Percentiles rank a stretch among this genome's conserved stretches.
phyloP scores from a whole-genome alignment of 2,888 invertebrate species.

The Clitarchus hookeri region DNA sequence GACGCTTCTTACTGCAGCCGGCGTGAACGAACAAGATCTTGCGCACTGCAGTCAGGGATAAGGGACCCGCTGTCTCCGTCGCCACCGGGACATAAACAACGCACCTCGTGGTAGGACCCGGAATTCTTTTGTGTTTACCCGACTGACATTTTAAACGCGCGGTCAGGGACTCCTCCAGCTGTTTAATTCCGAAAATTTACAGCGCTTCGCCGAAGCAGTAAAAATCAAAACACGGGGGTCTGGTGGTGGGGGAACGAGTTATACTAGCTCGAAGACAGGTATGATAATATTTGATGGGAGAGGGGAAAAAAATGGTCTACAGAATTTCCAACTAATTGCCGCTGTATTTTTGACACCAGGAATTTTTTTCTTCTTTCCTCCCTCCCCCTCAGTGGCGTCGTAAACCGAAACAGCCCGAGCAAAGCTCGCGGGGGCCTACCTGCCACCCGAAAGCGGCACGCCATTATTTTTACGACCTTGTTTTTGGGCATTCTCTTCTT shows the following conservation, averaged over 20 bases:
- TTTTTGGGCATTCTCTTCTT: constrained; percentile 33
- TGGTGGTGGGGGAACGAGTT: not conserved
- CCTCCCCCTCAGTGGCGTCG: not conserved
- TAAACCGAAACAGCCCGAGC: not conserved
- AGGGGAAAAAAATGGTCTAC: not conserved
- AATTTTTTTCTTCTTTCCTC: not conserved
- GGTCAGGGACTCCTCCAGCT: not conserved
- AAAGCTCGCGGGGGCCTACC: not conserved
- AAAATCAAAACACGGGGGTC: not conserved
- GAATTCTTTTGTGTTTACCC: not conserved
- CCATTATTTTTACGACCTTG: constrained; percentile 37
- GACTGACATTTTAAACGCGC: not conserved
- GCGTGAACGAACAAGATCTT: too few relatives aligned
- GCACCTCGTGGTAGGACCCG: not conserved
- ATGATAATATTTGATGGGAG: not conserved
- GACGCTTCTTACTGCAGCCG: too few relatives aligned
- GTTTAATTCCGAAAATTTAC: not conserved
- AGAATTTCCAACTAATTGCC: constrained; percentile 3
- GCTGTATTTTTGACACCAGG: constrained; percentile 14
- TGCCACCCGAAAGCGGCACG: constrained; percentile 3
- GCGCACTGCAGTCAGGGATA: too few relatives aligned
- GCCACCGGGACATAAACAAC: not conserved
- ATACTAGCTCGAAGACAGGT: constrained; percentile 14
- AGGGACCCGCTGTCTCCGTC: not conserved
- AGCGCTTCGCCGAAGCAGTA: not conserved